phyloP scores from a whole-genome alignment of 2,888 invertebrate species.

The Dorcus hopei region DNA sequence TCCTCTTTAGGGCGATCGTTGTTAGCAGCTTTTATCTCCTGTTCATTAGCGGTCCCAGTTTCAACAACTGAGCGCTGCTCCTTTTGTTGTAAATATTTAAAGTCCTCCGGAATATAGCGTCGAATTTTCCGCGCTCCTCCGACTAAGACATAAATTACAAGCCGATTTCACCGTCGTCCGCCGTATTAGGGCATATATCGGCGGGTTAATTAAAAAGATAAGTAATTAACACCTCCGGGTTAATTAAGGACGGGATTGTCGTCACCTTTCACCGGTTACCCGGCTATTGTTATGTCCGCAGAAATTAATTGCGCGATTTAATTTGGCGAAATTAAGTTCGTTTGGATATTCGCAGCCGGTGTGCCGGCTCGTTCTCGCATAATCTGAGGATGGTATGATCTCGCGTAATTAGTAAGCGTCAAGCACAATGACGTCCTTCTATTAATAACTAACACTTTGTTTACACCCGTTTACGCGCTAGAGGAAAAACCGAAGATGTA shows the following conservation, averaged over 20 bases:
- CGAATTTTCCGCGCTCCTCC: constrained; percentile 6
- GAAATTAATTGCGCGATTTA: constrained; percentile 21
- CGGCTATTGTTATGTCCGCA: background rate
- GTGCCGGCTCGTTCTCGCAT: background rate
- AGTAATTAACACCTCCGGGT: background rate
- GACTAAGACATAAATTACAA: constrained; percentile 5
- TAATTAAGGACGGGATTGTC: background rate
- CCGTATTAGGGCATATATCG: background rate
- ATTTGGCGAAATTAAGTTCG: constrained; percentile 19
- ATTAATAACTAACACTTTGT: constrained; percentile 25
- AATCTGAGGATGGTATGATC: constrained; percentile 17
- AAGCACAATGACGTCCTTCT: constrained; percentile 21
- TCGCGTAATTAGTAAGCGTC: constrained; percentile 24
- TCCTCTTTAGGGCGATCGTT: constrained; percentile 26
- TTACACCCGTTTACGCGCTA: constrained; percentile 14
- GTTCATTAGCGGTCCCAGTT: constrained; percentile 30
- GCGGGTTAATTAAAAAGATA: background rate
- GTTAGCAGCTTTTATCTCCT: constrained; percentile 31
- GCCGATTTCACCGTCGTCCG: background rate
- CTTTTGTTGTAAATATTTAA: constrained; percentile 29
- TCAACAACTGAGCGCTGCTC: constrained; percentile 20
- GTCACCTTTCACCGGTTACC: background rate
- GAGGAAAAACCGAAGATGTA: too few species aligned
- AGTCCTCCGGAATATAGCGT: constrained; percentile 21
- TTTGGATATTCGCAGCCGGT: constrained; percentile 2